Conservation (phyloP, 2,797 vertebrate species). For the Sebastes steindachneri region DNA sequence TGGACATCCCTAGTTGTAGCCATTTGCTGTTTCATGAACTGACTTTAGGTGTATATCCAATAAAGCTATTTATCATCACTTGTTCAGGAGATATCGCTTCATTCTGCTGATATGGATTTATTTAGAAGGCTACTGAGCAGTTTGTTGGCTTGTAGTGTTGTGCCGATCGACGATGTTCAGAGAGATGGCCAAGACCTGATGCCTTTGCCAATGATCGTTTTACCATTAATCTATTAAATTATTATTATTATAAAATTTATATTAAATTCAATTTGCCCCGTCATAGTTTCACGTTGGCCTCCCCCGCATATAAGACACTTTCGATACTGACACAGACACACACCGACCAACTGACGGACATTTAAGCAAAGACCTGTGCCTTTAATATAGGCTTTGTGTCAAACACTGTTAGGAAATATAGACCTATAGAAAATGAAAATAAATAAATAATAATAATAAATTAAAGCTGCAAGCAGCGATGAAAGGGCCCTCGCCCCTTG, state of each 20-base stretch:
- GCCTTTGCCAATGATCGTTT: not conserved
- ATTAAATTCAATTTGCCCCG: not conserved
- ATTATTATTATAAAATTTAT: not conserved
- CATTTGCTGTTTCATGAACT: too few relatives aligned
- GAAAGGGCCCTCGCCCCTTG: too few relatives aligned
- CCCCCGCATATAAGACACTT: not conserved
- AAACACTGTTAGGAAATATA: not conserved
- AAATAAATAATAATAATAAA: not conserved
- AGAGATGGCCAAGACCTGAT: too few relatives aligned
- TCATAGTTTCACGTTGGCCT: not conserved
- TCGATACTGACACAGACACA: not conserved
- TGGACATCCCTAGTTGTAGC: too few relatives aligned
- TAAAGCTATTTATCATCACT: not conserved
- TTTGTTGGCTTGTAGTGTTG: not conserved
- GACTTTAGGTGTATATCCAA: not conserved
- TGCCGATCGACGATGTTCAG: not conserved
- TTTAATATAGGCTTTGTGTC: too few relatives aligned
- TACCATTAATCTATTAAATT: not conserved
- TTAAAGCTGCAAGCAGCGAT: too few relatives aligned
- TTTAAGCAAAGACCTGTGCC: too few relatives aligned
- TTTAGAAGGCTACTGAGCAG: not conserved
- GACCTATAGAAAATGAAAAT: not conserved
- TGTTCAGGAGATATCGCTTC: not conserved
- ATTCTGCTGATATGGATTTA: not conserved
- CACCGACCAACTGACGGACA: not conserved